Conservation (phyloP, 2,888 invertebrate species). For the Lymantria monacha region DNA sequence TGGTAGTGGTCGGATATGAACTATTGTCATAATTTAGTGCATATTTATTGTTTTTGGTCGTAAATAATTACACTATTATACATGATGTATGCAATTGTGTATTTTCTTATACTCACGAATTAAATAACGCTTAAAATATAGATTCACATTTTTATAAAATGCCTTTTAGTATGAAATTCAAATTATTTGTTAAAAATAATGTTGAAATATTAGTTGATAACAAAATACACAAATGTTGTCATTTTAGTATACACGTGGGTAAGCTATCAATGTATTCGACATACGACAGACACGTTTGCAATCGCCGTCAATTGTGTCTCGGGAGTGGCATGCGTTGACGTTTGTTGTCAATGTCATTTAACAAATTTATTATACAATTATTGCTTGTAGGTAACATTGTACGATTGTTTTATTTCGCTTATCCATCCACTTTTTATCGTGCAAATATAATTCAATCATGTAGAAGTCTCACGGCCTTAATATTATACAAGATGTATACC, state of each 20-base stretch:
- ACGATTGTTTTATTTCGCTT: conserved; percentile 47
- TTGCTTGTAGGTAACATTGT: conserved; percentile 48
- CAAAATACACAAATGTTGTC: not conserved
- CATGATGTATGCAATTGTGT: not conserved
- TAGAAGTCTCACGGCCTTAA: conserved; percentile 42
- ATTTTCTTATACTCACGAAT: not conserved
- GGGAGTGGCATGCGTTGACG: conserved; percentile 14
- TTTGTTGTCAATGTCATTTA: conserved; percentile 23
- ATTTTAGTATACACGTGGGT: not conserved
- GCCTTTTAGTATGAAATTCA: not conserved
- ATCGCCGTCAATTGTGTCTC: conserved; percentile 16
- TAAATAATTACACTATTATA: not conserved
- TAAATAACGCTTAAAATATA: too few relatives aligned
- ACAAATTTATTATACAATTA: conserved; percentile 37
- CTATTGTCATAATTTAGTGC: not conserved
- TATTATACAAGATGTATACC: conserved; percentile 30
- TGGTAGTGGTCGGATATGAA: not conserved
- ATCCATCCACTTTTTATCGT: conserved; percentile 45
- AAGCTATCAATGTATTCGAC: conserved; percentile 22
- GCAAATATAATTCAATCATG: conserved; percentile 47
- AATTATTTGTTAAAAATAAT: not conserved
- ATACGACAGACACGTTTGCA: conserved; percentile 22
- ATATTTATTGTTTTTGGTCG: too few relatives aligned
- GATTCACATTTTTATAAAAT: too few relatives aligned
- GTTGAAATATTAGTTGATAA: not conserved